Evolutionary conservation across 2,113 vertebrate genomes (phyloP).

Genomic region (Macaca fascicularis): DNA sequence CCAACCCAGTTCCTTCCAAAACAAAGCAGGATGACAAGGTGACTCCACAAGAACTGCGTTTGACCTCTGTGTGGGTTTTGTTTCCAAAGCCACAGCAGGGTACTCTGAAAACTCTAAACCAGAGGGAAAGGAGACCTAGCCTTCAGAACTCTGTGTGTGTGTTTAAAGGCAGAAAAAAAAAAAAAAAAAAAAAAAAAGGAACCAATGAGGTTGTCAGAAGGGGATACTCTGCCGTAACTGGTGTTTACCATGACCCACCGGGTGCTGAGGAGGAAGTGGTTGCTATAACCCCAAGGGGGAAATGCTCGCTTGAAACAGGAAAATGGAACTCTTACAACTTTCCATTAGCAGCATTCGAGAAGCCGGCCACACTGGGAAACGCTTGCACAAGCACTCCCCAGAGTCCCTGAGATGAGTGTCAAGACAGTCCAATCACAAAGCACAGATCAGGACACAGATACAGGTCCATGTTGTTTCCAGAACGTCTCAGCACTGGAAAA

Average conservation of each 20-base stretch:
- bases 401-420: background rate
- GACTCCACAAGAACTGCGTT: background rate
- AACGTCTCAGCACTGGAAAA: background rate
- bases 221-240: slow-evolving; percentile 46
- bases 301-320: slow-evolving; percentile 77
- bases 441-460: background rate
- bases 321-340: slow-evolving; percentile 77
- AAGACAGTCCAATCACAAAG: background rate
- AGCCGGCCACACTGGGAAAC: background rate
- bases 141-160: background rate
- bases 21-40: background rate
- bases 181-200: slow-evolving; percentile 34
- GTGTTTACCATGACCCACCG: slow-evolving; percentile 46
- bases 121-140: background rate
- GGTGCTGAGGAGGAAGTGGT: slow-evolving; percentile 75
- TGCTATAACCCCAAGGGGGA: slow-evolving; percentile 74
- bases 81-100: background rate
- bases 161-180: background rate
- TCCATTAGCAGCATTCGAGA: slow-evolving; percentile 63
- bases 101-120: background rate
- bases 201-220: slow-evolving; percentile 9
- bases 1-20: background rate
- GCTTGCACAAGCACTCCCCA: background rate
- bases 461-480: background rate
- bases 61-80: background rate